These are phyloP conservation scores for Heliconius ethilla DNA, from an alignment of 2,888 invertebrate species.

Conservation along the genomic window DNA sequence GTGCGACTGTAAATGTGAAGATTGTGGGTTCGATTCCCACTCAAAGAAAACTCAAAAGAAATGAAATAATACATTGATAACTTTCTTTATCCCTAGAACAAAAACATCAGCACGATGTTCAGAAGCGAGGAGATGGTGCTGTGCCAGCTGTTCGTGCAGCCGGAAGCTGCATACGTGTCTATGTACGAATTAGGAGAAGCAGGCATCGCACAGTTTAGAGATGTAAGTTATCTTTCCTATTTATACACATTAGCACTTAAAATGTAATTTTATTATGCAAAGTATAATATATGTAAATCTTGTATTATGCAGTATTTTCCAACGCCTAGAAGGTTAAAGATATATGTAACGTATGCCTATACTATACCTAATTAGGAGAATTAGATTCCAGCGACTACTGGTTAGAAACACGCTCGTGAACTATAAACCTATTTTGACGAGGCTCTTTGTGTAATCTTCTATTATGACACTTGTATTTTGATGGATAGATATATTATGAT, in stretches of 20 bases:
- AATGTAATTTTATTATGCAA: background rate
- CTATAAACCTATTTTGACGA: slow-evolving; percentile 21
- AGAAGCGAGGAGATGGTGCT: slow-evolving; percentile 87
- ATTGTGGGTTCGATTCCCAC: too few relatives aligned
- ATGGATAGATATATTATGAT: background rate
- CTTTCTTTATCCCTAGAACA: slow-evolving; percentile 36
- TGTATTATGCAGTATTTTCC: slow-evolving; percentile 19
- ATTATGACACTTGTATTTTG: background rate
- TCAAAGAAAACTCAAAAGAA: background rate
- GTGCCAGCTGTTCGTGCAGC: slow-evolving; percentile 87
- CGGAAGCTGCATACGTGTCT: slow-evolving; percentile 87
- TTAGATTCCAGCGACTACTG: slow-evolving; percentile 28
- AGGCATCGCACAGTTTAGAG: slow-evolving; percentile 87
- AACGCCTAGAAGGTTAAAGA: slow-evolving; percentile 26
- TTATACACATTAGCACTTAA: background rate
- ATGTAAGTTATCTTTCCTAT: slow-evolving; percentile 77
- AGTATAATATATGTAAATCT: background rate
- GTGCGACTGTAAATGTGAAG: too few relatives aligned
- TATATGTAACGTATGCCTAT: slow-evolving; percentile 24
- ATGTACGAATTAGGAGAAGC: slow-evolving; percentile 87
- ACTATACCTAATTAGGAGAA: slow-evolving; percentile 29
- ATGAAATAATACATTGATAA: background rate
- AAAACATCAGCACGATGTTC: slow-evolving; percentile 78
- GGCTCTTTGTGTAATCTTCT: slow-evolving; percentile 6
- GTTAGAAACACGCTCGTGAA: slow-evolving; percentile 21